Base-by-base conservation (phyloP, 2,797 vertebrate species). In the Parauchenoglanis ngamensis region DNA sequence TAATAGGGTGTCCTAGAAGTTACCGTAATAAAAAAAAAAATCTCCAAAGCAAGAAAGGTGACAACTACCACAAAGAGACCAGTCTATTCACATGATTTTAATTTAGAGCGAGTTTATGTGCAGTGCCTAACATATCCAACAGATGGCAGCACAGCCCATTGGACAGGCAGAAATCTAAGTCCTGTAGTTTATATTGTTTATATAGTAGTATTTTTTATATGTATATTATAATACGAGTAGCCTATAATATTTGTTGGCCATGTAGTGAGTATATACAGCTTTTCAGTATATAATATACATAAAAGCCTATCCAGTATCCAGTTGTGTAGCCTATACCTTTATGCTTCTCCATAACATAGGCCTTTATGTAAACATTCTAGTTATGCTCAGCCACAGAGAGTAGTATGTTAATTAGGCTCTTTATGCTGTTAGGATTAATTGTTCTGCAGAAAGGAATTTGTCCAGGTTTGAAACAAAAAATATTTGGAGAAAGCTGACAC, bases 131-230 rank as follows among this genome's bases (percentile, higher is more conserved):
- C 2, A 52, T 75, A 31, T 80, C 89, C 90, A 90, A 31, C 2
- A 93, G 93, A 88, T 85, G 92, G 91, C 88, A 92, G 91, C 90
- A 93, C 85, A 91, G 73, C 0, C 72, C 54, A 88, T 73, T 7
- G 28, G 0, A 70, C 56, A 76, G 12, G 7, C 63, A 12, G 11
- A 25, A 23, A 57, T 11, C 25, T 15, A 78, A 46, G 7, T 6
- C 5, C 25, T 49, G 2, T 46, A 49, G 10, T 63, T 81, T 19
- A 28, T 82, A 49, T n/a, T 65, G 23, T 11, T n/a, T 56, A 19
- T 49, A 49, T 49, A 49, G 49, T 1, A 40, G 40, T 4, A 40
- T 40, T 40, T 40, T 40, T 40, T 40, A 49, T 49, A 49, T 7
- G 10, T 49, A 49, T 10, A 49, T 7, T 49, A 49, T 49, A 49